Base-by-base conservation (phyloP, 64 coral and sea anemone species). In the Orbicella faveolata region DNA sequence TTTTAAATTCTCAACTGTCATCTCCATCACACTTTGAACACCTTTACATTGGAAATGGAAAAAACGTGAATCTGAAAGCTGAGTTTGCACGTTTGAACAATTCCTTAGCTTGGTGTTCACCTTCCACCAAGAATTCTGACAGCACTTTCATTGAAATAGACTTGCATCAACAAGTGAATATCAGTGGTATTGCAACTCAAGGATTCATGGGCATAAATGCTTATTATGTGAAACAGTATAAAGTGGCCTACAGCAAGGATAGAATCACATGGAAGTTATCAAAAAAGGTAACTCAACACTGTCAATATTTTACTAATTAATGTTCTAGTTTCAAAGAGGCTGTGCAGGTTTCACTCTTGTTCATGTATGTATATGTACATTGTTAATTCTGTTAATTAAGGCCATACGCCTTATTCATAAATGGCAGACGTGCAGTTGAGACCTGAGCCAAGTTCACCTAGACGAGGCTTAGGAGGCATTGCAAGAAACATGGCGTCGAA, bases 1-100 rank as follows among this genome's bases (percentile, higher is more conserved):
- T 81, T 25, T 18, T 15, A 21, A 77, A 90, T n/a, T 81, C 30
- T 57, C 88, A 90, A 16, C 48, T 90, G 0, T 55, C 34, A 52
- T 36, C 83, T 36, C 12, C 53, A 6, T 64, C 69, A 3, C 57
- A 37, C 34, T 78, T 9, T 75, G 36, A 39, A 9, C 9, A 65
- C 74, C 75, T 85, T 9, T 67, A 61, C 15, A 85, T 86, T 77
- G 74, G 74, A 61, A 0, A 17, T 77, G 89, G 79, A 36, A 86
- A 35, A 15, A 37, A 23, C 4, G 23, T 11, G 14, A 17, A 77
- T 59, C 66, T 76, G 34, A 66, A 78, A 68, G 33, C 90, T 2
- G 36, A 77, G 34, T 77, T 66, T 77, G 69, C 70, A 13, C 67
- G 89, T 34, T 25, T 90, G 25, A 83, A 83, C 39, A 36, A 90